These are phyloP conservation scores for Hydropsyche betteni DNA, from an alignment of 2,888 invertebrate genomes.

Conservation along the genomic window DNA sequence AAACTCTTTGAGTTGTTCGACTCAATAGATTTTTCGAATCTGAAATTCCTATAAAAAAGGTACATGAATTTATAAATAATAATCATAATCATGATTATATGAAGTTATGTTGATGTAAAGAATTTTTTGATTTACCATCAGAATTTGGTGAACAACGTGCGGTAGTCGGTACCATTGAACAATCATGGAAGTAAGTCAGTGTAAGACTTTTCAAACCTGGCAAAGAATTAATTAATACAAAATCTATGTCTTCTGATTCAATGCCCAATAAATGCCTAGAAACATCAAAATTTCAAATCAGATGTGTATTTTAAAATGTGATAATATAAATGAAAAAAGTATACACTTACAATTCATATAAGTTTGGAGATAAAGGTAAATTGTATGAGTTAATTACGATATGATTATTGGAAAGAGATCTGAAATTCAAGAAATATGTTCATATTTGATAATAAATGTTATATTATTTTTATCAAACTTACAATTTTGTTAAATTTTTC, in stretches of 20 bases:
- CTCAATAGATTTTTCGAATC: conserved; percentile 68
- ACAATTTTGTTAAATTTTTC: conserved; percentile 63
- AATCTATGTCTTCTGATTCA: conserved; percentile 63
- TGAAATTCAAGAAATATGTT: conserved; percentile 51
- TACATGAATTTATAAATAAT: neutral
- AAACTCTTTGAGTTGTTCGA: conserved; percentile 66
- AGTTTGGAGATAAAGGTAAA: neutral
- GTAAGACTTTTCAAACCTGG: conserved; percentile 65
- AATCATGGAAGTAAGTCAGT: conserved; percentile 71
- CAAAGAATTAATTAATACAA: conserved; percentile 62
- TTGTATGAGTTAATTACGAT: neutral
- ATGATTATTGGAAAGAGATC: conserved; percentile 59
- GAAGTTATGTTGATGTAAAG: neutral
- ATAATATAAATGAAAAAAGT: neutral
- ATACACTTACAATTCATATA: conserved; percentile 4
- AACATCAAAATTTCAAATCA: conserved; percentile 34
- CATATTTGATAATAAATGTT: conserved; percentile 18
- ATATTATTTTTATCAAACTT: conserved; percentile 55
- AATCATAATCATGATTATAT: neutral
- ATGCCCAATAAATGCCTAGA: conserved; percentile 66
- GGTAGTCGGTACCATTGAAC: conserved; percentile 68
- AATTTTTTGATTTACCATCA: conserved; percentile 61
- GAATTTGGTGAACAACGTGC: conserved; percentile 68
- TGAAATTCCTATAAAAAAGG: conserved; percentile 63
- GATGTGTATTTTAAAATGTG: neutral